Base-by-base conservation (phyloP, 1,140 invertebrate genomes). In the Cheumatopsyche charites region DNA sequence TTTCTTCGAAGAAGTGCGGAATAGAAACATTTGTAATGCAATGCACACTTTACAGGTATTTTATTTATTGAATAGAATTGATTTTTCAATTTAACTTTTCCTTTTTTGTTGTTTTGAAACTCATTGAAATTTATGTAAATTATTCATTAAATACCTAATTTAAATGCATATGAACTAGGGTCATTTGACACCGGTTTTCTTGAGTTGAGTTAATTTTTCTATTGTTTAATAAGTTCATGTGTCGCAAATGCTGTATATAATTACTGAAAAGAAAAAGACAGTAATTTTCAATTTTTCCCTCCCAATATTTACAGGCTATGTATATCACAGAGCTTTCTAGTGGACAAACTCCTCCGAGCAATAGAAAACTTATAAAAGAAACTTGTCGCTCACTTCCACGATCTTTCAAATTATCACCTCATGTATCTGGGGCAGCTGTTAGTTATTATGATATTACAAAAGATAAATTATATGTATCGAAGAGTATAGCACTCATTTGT, bases 1-100 rank as follows among this genome's bases (percentile, higher is more conserved):
- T 12, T 98, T 98, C 82, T 98, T 94, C 85, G 97, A 99, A 84
- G 93, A 97, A 85, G 94, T 97, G 74, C 89, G 90, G 62, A 95
- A 96, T 81, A 87, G 89, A 61, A 93, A 96, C 80, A 96, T 98
- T 75, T 96, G 94, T 80, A 91, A 90, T 75, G 95, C 96, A 42
- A 96, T 98, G 89, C 94, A 97, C 82, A 96, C 95, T 6, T 86
- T 98, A 62, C 95, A 97, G 84, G 90, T 91, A 81, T 75, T 11
- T 19, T 63, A 63, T 65, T n/a, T 19, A 45, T 12, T 69, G 21
- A 6, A 52, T 21, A 13, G 11, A 65, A 15, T 71, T 43, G n/a
- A 36, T 6, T 43, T 45, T 45, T 29, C 47, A 3, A 5, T 49
- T 21, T 15, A 3, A 49, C 13, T 49, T 21, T 49, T n/a, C n/a